Evolutionary conservation across 2,113 vertebrate genomes (phyloP).

Genomic region (Gymnogyps californianus): DNA sequence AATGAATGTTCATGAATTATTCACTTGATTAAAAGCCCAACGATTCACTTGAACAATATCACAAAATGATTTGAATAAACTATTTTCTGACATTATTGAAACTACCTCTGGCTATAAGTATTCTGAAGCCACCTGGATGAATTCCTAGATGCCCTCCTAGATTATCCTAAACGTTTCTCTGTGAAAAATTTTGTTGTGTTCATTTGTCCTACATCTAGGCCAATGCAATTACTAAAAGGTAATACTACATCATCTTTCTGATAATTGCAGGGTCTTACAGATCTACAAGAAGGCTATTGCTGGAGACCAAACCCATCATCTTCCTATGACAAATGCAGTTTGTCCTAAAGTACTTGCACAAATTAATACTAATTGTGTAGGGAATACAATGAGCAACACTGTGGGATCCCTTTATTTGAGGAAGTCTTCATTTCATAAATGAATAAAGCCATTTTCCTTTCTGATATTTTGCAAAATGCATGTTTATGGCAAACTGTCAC

Average conservation of each 20-base stretch:
- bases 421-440: neutral
- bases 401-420: neutral
- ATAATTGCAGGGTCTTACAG: neutral
- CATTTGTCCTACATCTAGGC: neutral
- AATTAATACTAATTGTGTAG: neutral
- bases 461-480: constrained; percentile 2
- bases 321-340: neutral
- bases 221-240: neutral
- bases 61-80: neutral
- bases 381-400: neutral
- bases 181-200: neutral
- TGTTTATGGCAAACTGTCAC: constrained; percentile 33
- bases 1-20: neutral
- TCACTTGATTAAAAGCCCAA: neutral
- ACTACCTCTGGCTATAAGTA: neutral
- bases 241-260: neutral
- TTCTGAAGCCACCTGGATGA: neutral
- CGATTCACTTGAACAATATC: neutral
- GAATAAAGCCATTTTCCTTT: neutral
- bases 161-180: neutral
- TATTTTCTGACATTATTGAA: neutral
- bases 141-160: neutral
- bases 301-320: neutral
- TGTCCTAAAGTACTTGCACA: neutral
- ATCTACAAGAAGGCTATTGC: neutral